Evolutionary conservation across 1,140 invertebrate species (phyloP).

Genomic region (Drosophila serrata): DNA sequence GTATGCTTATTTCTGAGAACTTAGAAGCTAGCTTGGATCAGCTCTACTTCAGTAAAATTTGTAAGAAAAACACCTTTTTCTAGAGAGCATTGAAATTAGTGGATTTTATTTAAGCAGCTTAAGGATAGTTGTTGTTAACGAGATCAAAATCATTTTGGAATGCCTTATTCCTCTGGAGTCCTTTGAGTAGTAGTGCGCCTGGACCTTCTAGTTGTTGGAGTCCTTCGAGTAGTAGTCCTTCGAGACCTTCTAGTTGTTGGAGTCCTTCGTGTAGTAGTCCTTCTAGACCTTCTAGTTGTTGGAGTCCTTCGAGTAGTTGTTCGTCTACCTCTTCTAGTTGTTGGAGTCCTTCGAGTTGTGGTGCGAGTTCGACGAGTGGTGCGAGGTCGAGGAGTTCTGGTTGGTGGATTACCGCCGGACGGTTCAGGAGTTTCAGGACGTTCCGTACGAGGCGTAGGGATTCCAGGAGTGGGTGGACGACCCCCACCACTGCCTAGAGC

Average conservation of each 20-base stretch:
- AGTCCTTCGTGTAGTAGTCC: background rate
- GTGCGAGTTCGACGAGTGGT: background rate
- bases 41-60: too few species aligned
- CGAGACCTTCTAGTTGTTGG: background rate
- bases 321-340: background rate
- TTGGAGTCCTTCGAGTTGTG: background rate
- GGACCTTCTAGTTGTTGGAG: background rate
- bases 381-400: background rate
- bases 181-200: background rate
- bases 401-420: background rate
- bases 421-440: slow-evolving; percentile 2
- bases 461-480: background rate
- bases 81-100: slow-evolving; percentile 34
- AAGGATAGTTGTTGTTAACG: background rate
- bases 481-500: background rate
- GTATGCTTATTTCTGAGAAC: background rate
- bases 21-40: too few species aligned
- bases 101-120: background rate
- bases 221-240: slow-evolving; percentile 6
- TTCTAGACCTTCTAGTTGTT: background rate
- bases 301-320: slow-evolving; percentile 4
- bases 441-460: background rate
- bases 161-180: background rate
- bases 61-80: background rate
- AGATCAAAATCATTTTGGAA: background rate